These are phyloP conservation scores for Stictonetta naevosa DNA, from an alignment of 2,113 vertebrate genomes.

Conservation along the genomic window DNA sequence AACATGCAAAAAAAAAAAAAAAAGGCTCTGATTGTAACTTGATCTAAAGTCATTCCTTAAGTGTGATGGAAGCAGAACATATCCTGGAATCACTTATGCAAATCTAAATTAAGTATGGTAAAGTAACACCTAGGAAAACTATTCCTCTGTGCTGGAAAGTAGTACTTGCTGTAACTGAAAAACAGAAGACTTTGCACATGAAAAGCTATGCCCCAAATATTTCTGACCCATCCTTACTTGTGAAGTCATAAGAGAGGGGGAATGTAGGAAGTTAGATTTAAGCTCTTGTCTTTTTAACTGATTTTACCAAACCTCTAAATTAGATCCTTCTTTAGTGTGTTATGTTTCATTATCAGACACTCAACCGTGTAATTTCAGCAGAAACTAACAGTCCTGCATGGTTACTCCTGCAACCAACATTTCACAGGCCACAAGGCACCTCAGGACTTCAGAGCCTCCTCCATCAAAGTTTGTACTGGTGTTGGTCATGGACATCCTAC, in stretches of 20 bases:
- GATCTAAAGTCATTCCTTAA: neutral
- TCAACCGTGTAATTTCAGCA: neutral
- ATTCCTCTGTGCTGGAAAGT: neutral
- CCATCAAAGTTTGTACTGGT: neutral
- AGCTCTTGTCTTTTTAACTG: neutral
- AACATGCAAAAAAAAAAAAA: neutral
- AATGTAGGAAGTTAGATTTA: neutral
- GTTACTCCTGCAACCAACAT: neutral
- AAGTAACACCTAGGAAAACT: neutral
- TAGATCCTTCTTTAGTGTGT: neutral
- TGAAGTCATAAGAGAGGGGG: neutral
- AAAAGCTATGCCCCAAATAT: neutral
- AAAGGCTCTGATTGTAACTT: neutral
- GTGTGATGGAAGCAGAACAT: neutral
- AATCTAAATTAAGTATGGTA: neutral
- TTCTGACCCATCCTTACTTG: neutral
- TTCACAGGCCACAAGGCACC: neutral
- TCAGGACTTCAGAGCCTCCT: neutral
- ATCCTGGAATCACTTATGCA: neutral
- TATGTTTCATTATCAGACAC: neutral
- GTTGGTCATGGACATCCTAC: accelerated
- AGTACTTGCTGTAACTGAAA: neutral
- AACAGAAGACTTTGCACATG: neutral
- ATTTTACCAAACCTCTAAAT: neutral
- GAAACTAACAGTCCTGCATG: neutral